Evolutionary conservation across 30 jellyfish, hydroid and myxozoan species (phyloP).

Genomic region (Pelagia noctiluca): DNA sequence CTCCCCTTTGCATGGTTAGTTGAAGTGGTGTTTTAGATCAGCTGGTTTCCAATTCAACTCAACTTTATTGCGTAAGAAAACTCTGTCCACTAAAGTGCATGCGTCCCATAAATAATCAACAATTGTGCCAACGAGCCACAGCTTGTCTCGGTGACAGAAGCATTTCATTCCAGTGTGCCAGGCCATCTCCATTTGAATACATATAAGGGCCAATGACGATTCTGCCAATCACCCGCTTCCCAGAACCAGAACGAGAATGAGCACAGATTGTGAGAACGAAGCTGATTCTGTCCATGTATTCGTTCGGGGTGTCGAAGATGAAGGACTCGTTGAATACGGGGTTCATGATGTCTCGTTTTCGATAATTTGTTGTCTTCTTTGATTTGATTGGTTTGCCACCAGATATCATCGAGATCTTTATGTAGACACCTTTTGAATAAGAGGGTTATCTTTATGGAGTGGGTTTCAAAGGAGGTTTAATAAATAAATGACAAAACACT

Average conservation of each 20-base stretch:
- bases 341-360: constrained; percentile 58
- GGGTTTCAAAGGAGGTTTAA: too few relatives aligned
- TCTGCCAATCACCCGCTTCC: constrained; percentile 84
- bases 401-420: constrained; percentile 76
- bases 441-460: too few relatives aligned
- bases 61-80: too few relatives aligned
- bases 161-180: constrained; percentile 98
- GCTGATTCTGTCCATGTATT: constrained; percentile 83
- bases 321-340: constrained; percentile 96
- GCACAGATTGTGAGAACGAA: constrained; percentile 84
- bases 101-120: background rate
- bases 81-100: too few relatives aligned
- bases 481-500: too few relatives aligned
- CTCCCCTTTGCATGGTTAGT: too few relatives aligned
- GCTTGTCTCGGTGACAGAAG: constrained; percentile 89
- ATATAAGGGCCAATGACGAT: constrained; percentile 87
- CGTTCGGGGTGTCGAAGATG: constrained; percentile 80
- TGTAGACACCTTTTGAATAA: constrained; percentile 96
- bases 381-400: constrained; percentile 85
- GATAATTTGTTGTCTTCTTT: constrained; percentile 79
- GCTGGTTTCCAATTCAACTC: too few relatives aligned
- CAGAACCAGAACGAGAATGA: constrained; percentile 66
- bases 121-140: constrained; percentile 88
- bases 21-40: too few relatives aligned
- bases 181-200: constrained; percentile 96